Conservation (phyloP, 2,888 invertebrate species). For the Drosophila austrosaltans region DNA sequence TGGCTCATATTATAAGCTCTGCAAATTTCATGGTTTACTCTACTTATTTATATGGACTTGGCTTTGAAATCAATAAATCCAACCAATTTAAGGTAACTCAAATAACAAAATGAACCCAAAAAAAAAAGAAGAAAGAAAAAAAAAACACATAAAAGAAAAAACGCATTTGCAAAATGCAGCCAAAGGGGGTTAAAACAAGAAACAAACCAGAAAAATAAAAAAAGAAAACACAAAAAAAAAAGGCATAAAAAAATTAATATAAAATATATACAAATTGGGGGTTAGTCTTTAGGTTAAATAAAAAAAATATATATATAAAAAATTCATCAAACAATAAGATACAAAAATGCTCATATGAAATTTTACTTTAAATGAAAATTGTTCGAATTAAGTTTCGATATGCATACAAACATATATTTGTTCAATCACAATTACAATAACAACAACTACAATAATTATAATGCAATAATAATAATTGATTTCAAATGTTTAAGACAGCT, state of each 20-base stretch:
- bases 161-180: constrained; percentile 74
- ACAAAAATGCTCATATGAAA: constrained; percentile 5
- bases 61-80: constrained; percentile 60
- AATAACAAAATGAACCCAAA: constrained; percentile 25
- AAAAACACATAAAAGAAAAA: neutral
- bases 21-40: constrained; percentile 39
- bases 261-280: constrained; percentile 5
- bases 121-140: neutral
- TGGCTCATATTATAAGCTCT: constrained; percentile 48
- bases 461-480: constrained; percentile 9
- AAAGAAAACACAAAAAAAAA: constrained; percentile 17
- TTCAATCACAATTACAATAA: neutral
- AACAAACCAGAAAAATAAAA: constrained; percentile 15
- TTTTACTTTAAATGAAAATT: constrained; percentile 7
- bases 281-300: constrained; percentile 7
- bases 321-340: constrained; percentile 4
- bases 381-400: neutral
- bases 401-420: neutral
- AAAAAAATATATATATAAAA: neutral
- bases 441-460: constrained; percentile 1
- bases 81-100: constrained; percentile 32
- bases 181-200: constrained; percentile 64
- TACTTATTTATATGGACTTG: constrained; percentile 43
- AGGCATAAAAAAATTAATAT: neutral
- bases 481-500: constrained; percentile 11